Percentiles rank a stretch among this genome's conserved stretches.
Conservation (phyloP, 2,888 invertebrate genomes). For the Tiphia femorata region DNA sequence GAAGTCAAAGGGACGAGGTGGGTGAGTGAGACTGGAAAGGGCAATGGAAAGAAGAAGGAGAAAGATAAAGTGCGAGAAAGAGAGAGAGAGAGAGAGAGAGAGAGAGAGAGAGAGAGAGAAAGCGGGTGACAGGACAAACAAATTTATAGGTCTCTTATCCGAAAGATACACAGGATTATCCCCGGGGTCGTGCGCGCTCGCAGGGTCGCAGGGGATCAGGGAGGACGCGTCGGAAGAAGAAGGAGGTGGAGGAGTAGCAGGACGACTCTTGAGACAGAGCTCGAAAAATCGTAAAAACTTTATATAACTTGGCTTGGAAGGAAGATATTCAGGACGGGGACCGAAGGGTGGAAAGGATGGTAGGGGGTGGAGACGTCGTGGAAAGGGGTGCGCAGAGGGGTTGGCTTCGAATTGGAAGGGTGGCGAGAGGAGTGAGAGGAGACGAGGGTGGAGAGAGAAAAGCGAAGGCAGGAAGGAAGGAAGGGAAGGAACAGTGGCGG, state of each 20-base stretch:
- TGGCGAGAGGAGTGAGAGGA: conserved; percentile 16
- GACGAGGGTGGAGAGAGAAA: conserved; percentile 11
- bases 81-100: conserved; percentile 52
- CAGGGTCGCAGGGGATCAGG: conserved; percentile 41
- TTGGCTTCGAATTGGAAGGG: conserved; percentile 9
- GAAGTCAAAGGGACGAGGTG: background rate
- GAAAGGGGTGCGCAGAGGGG: conserved; percentile 5
- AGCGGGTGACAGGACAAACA: conserved; percentile 64
- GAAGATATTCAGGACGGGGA: conserved; percentile 50
- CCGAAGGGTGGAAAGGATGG: background rate
- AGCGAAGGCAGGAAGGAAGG: conserved; percentile 12
- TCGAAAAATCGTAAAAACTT: conserved; percentile 66
- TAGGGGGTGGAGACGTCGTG: background rate
- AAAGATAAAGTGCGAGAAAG: conserved; percentile 56
- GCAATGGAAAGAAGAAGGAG: conserved; percentile 26
- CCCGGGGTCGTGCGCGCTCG: conserved; percentile 47
- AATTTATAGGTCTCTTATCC: conserved; percentile 68
- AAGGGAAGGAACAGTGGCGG: conserved; percentile 31
- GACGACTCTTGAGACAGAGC: conserved; percentile 47
- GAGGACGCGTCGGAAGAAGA: conserved; percentile 9
- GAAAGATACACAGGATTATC: conserved; percentile 67
- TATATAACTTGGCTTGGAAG: conserved; percentile 60
- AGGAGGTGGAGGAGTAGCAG: conserved; percentile 1
- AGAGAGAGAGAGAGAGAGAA: conserved; percentile 1
- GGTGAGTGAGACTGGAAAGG: background rate